phyloP scores from a whole-genome alignment of 2,113 vertebrate species.

The Marcusenius ussheri region DNA sequence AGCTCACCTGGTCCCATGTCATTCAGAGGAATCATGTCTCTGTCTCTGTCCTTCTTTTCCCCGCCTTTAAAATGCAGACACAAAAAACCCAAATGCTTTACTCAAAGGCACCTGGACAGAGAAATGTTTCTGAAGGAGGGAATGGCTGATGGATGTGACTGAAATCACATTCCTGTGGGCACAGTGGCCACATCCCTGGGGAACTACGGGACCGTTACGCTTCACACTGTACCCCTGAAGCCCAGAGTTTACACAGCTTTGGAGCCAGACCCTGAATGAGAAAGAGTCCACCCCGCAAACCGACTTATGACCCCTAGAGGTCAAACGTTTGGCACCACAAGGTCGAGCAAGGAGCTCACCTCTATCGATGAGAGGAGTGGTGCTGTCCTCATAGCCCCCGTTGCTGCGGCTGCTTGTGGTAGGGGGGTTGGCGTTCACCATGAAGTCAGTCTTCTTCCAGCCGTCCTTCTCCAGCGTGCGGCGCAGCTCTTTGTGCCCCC shows the following conservation, averaged over 20 bases:
- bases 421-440: slow-evolving; percentile 73
- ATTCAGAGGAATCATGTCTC: slow-evolving; percentile 91
- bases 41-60: slow-evolving; percentile 65
- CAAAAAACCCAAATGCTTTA: neutral
- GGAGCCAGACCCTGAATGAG: neutral
- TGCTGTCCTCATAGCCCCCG: slow-evolving; percentile 85
- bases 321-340: neutral
- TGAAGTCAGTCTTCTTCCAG: slow-evolving; percentile 95
- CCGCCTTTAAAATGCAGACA: slow-evolving; percentile 51
- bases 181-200: neutral
- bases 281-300: neutral
- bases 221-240: neutral
- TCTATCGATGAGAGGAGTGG: slow-evolving; percentile 86
- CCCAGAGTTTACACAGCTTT: neutral
- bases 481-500: slow-evolving; percentile 88
- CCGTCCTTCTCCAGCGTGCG: slow-evolving; percentile 90
- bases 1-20: slow-evolving; percentile 51
- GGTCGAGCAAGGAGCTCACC: slow-evolving; percentile 42
- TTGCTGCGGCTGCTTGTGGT: slow-evolving; percentile 61
- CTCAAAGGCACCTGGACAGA: slow-evolving; percentile 2
- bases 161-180: neutral
- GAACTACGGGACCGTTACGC: neutral
- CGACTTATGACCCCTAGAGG: neutral
- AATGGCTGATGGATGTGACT: neutral
- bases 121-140: neutral